Base-by-base conservation (phyloP, 2,888 invertebrate species). In the Auanema sp. region DNA sequence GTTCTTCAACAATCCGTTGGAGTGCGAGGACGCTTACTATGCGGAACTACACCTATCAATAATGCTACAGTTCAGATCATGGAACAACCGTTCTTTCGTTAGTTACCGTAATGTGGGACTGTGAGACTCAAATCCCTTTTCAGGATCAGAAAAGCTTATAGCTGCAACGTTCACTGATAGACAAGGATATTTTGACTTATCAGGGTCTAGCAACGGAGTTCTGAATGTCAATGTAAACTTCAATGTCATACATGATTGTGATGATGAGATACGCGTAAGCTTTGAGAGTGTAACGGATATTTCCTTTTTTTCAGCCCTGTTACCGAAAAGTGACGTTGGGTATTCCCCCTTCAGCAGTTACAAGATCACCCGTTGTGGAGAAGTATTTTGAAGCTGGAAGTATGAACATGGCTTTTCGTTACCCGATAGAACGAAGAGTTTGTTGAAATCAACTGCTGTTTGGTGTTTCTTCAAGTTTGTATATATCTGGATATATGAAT, bases 351-450 rank as follows among this genome's bases (percentile, higher is more conserved):
- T 23, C 52, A 16, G 18, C n/a, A 18, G 52, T 52, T 5, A 23
- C 16, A n/a, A 18, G 52, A 52, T 21, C 52, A 4, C 3, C 4
- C 5, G 6, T 6, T 6, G 52, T 52, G 4, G n/a, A 21, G 21
- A 21, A 18, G 6, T 52, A 52, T 10, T 52, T 52, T 52, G 52
- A 52, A n/a, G 52, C 52, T 4, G 52, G 52, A 11, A 52, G 21
- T 23, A 52, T 52, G 52, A 52, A 52, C 12, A 52, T 52, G 52
- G 52, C 52, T n/a, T 52, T 52, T 24, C 21, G 25, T 6, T 52
- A 52, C 11, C 52, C 52, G n/a, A 23, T 21, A n/a, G 52, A 52
- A 10, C n/a, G 23, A 24, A 18, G 52, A 52, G 18, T n/a, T 24
- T 52, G 52, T 47, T 21, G 47, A 47, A 47, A 18, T 18, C 47